phyloP scores from a whole-genome alignment of 92 coral and sea anemone genomes.

The Phenganax subtilis region DNA sequence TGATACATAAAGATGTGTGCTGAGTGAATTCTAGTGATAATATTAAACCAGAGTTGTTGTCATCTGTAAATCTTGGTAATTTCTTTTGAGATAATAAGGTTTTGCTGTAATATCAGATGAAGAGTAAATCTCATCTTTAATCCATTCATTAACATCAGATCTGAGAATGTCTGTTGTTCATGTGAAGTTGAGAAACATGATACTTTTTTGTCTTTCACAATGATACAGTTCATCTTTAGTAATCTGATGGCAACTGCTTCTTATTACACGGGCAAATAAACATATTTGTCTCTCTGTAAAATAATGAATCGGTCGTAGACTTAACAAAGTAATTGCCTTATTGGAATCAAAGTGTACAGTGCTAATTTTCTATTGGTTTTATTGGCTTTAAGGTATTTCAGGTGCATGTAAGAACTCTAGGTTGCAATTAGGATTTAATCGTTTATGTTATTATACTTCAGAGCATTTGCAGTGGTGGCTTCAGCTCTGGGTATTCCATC shows the following conservation, averaged over 20 bases:
- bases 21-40: slow-evolving; percentile 26
- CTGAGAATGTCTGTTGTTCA: slow-evolving; percentile 21
- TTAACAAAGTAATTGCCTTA: no score
- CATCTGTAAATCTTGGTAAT: slow-evolving; percentile 76
- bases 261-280: no score
- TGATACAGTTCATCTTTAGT: slow-evolving; percentile 38
- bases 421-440: no score
- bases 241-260: slow-evolving; percentile 34
- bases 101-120: slow-evolving; percentile 44
- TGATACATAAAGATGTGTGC: background rate
- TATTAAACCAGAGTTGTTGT: slow-evolving; percentile 53
- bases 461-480: slow-evolving; percentile 99
- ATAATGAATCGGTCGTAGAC: no score
- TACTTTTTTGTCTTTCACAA: slow-evolving; percentile 13
- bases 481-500: slow-evolving; percentile 99
- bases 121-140: slow-evolving; percentile 33
- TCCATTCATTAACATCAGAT: background rate
- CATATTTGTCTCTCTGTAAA: no score
- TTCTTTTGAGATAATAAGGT: slow-evolving; percentile 42
- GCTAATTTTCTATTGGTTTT: no score
- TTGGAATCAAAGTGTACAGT: no score
- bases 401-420: no score
- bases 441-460: slow-evolving; percentile 25
- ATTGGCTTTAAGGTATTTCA: no score
- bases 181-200: slow-evolving; percentile 6